Base-by-base conservation (phyloP, 2,113 vertebrate genomes). In the Emydura subglobosa region DNA sequence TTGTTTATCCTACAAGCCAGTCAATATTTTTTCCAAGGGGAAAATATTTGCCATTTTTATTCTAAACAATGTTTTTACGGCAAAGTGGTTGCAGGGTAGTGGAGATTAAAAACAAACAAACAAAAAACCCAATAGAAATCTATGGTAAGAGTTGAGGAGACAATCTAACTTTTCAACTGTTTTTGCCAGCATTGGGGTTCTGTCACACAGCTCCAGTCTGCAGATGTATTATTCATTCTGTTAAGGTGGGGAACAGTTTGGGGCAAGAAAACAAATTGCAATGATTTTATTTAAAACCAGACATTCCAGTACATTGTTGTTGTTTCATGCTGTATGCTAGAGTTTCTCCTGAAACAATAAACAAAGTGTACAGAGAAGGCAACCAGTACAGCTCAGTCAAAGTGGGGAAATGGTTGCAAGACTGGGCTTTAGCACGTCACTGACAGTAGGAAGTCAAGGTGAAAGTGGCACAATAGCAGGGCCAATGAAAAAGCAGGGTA, bases 201-300 rank as follows among this genome's bases (percentile, higher is more conserved):
- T 86, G 83, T 29, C 51, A 94, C 82, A 29, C 47, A 91, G 9
- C 55, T 19, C 9, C 79, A 83, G 7, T 16, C 39, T 22, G n/a
- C 74, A 83, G 90, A 4, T 11, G 29, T 86, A 86, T 84, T 89
- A 72, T 72, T n/a, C 54, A 42, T 16, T 93, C 42, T 92, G 47
- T 61, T 24, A 95, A 79, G 76, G 5, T 21, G 31, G 49, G 49
- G 78, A 39, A 61, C 25, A 59, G 29, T 83, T 79, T 94, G 65
- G 6, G 53, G 25, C 10, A 76, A 44, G 72, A 44, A 25, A 76
- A 44, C 44, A 79, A 27, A 65, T 74, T 85, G 6, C 57, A 92
- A 74, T 25, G 76, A 2, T 47, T 29, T 85, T 25, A 86, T 94
- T 47, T 82, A 59, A 88, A 68, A 16, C 3, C 94, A 85, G 7